phyloP scores from a whole-genome alignment of 2,113 vertebrate genomes.

The Cavia porcellus region DNA sequence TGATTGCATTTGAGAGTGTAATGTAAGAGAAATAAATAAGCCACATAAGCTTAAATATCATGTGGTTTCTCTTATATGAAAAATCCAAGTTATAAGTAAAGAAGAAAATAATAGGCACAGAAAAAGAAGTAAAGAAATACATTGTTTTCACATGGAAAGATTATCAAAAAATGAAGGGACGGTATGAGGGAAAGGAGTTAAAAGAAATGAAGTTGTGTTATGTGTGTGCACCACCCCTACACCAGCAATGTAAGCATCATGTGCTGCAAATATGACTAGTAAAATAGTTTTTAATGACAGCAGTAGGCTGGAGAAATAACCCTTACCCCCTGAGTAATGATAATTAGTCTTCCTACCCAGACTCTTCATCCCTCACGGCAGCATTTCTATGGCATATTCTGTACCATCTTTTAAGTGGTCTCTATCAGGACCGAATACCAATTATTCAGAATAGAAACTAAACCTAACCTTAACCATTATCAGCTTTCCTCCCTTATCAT shows the following conservation, averaged over 20 bases:
- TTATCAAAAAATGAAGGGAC: not conserved
- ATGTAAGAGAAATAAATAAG: not conserved
- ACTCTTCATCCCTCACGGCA: accelerated
- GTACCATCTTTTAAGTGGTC: not conserved
- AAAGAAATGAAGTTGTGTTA: not conserved
- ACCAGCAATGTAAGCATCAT: not conserved
- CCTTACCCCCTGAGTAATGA: not conserved
- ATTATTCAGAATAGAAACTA: not conserved
- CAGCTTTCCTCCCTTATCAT: not conserved
- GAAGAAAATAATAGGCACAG: not conserved
- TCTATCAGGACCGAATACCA: not conserved
- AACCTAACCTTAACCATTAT: not conserved
- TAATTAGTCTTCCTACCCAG: not conserved
- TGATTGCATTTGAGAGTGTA: not conserved
- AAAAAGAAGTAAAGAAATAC: not conserved
- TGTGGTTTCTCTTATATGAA: not conserved
- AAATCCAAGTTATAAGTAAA: not conserved
- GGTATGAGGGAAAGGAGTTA: not conserved
- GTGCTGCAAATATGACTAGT: not conserved
- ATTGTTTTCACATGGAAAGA: not conserved
- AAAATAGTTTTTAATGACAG: not conserved
- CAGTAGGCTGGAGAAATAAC: not conserved
- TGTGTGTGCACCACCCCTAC: not conserved
- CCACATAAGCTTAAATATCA: not conserved
- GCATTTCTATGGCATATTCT: not conserved